Percentiles rank a stretch among this genome's conserved stretches.
phyloP scores from a whole-genome alignment of 2,113 vertebrate species.

The Dissostichus mawsoni region DNA sequence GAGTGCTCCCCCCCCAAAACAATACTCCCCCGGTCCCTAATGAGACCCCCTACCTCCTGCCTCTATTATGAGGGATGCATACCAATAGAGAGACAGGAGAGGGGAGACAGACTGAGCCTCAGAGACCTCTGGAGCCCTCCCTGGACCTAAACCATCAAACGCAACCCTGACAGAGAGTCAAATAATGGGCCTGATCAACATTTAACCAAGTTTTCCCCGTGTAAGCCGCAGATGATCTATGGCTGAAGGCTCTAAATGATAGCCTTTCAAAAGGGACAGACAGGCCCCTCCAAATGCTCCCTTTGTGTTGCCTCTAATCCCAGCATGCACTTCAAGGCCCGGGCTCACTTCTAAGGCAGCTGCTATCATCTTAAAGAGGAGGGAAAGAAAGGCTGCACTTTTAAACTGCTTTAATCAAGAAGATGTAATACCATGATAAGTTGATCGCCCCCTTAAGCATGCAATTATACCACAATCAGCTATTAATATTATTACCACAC shows the following conservation, averaged over 20 bases:
- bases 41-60: conserved; percentile 76
- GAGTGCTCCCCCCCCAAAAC: conserved; percentile 40
- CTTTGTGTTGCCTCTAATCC: conserved; percentile 81
- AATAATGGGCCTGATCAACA: conserved; percentile 74
- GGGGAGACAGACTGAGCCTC: conserved; percentile 65
- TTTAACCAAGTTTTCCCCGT: conserved; percentile 58
- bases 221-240: conserved; percentile 76
- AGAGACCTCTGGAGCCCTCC: conserved; percentile 62
- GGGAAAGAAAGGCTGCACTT: conserved; percentile 66
- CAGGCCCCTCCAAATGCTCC: conserved; percentile 64
- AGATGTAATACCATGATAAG: conserved; percentile 72
- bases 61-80: conserved; percentile 74
- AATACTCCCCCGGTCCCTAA: conserved; percentile 66
- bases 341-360: conserved; percentile 70
- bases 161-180: conserved; percentile 57
- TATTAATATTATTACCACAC: conserved; percentile 37
- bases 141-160: conserved; percentile 62
- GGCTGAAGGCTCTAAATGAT: conserved; percentile 78
- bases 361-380: conserved; percentile 76
- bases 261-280: conserved; percentile 75
- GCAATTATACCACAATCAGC: conserved; percentile 61
- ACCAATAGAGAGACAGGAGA: conserved; percentile 69
- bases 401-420: conserved; percentile 68
- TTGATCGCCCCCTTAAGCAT: conserved; percentile 57
- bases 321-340: conserved; percentile 78